Evolutionary conservation across 2,888 invertebrate species (phyloP).

Genomic region (Drosophila rellima): DNA sequence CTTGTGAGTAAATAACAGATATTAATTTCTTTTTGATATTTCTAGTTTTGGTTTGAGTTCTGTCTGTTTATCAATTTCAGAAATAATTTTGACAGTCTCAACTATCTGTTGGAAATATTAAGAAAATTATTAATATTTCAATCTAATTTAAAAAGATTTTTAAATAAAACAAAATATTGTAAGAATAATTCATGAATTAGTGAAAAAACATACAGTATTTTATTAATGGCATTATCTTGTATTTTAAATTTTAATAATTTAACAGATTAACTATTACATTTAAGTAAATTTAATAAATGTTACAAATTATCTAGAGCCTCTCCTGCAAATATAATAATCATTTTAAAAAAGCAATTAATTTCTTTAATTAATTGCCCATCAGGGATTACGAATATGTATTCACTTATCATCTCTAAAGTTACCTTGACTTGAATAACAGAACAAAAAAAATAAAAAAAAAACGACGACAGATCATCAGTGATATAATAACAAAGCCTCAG

Average conservation of each 20-base stretch:
- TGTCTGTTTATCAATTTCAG: neutral
- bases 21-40: neutral
- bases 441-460: conserved; percentile 2
- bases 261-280: neutral
- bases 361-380: neutral
- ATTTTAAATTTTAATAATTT: neutral
- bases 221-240: neutral
- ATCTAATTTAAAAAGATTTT: too few relatives aligned
- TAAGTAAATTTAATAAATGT: neutral
- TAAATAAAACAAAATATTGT: too few relatives aligned
- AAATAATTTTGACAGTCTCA: too few relatives aligned
- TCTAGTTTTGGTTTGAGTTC: neutral
- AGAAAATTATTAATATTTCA: too few relatives aligned
- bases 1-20: neutral
- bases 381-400: conserved; percentile 3
- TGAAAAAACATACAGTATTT: too few relatives aligned
- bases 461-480: conserved; percentile 44
- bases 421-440: conserved; percentile 33
- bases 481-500: conserved; percentile 20
- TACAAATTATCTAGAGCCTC: neutral
- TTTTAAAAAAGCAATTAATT: neutral
- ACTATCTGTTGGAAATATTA: too few relatives aligned
- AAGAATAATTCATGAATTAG: too few relatives aligned
- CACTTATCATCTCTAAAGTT: conserved; percentile 13
- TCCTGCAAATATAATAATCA: neutral